Percentiles rank a stretch among this genome's conserved stretches.
These are phyloP conservation scores for Thomomys bottae DNA, from an alignment of 2,113 vertebrate genomes.

Conservation along the genomic window DNA sequence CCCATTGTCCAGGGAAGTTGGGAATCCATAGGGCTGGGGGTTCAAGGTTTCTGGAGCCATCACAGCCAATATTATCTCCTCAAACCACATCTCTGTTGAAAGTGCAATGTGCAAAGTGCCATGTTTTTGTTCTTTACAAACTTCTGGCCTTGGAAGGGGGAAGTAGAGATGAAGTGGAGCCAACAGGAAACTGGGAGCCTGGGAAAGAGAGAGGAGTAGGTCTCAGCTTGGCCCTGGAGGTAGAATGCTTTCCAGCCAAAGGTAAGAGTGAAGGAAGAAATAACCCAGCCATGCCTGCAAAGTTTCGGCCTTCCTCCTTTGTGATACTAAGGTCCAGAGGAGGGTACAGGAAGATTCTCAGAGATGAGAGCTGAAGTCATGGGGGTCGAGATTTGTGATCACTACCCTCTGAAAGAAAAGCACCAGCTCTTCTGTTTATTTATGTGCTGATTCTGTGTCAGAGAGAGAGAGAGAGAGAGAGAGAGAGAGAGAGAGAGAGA, in stretches of 20 bases:
- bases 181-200: background rate
- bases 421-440: background rate
- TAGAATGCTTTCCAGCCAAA: background rate
- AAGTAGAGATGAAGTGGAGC: background rate
- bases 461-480: background rate
- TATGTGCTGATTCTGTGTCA: constrained; percentile 62
- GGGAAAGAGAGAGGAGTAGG: background rate
- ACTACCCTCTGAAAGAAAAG: background rate
- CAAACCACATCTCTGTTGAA: background rate
- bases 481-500: background rate
- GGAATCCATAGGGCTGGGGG: background rate
- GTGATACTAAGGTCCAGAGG: background rate
- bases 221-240: background rate
- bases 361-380: accelerated
- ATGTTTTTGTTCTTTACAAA: background rate
- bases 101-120: background rate
- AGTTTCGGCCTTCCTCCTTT: background rate
- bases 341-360: background rate
- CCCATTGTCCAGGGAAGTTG: background rate
- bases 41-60: background rate
- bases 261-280: background rate
- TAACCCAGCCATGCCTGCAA: background rate
- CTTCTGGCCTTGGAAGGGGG: background rate
- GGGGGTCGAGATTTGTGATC: background rate
- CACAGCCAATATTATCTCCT: background rate